Evolutionary conservation across 2,113 vertebrate genomes (phyloP).

Genomic region (Alligator mississippiensis): DNA sequence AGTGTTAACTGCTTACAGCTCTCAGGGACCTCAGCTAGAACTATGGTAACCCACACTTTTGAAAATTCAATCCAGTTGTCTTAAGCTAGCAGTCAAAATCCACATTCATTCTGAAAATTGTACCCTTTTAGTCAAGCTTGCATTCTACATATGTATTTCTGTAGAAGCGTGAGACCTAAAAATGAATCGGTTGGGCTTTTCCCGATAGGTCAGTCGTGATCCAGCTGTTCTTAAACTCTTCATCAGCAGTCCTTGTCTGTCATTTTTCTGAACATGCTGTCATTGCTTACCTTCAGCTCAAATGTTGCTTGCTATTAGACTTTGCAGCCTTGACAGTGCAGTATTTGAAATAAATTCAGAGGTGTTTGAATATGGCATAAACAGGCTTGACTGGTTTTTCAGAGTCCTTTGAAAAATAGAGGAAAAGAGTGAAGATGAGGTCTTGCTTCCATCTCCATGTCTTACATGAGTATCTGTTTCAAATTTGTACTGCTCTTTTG

Average conservation of each 20-base stretch:
- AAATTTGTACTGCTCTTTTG: neutral
- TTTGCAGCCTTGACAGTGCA: neutral
- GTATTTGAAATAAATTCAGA: neutral
- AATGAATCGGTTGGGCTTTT: neutral
- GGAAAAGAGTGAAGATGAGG: too few relatives aligned
- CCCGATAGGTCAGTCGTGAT: neutral
- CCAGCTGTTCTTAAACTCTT: neutral
- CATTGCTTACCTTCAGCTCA: neutral
- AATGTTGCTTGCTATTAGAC: neutral
- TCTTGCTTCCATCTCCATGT: neutral
- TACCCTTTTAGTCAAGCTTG: neutral
- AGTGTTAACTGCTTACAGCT: neutral
- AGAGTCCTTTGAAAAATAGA: neutral
- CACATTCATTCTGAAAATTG: neutral
- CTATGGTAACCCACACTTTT: neutral
- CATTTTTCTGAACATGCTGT: neutral
- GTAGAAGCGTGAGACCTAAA: neutral
- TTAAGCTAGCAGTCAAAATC: neutral
- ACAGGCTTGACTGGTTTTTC: neutral
- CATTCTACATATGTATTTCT: neutral
- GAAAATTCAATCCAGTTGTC: neutral
- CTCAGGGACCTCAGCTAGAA: neutral
- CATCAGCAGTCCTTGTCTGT: neutral
- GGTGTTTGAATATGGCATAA: neutral
- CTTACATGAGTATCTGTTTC: neutral